These are phyloP conservation scores for Ormia ochracea DNA, from an alignment of 2,888 invertebrate genomes.

Conservation along the genomic window DNA sequence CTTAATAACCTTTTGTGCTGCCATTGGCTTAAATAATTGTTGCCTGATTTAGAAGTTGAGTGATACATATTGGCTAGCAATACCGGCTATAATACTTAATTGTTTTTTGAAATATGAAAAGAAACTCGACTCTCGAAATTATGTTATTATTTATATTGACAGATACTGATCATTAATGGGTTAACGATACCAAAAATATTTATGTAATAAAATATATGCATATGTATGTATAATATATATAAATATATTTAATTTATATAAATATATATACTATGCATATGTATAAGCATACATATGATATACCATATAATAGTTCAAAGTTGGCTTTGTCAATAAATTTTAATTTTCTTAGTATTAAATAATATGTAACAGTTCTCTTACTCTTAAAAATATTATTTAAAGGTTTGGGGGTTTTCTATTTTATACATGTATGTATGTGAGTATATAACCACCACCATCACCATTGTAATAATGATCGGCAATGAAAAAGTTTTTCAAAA, in stretches of 20 bases:
- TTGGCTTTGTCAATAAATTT: constrained; percentile 25
- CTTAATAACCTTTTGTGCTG: too few relatives aligned
- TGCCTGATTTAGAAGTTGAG: too few relatives aligned
- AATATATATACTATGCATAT: neutral
- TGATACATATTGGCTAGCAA: too few relatives aligned
- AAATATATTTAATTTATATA: neutral
- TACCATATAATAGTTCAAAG: neutral
- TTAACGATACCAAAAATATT: too few relatives aligned
- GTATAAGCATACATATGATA: neutral
- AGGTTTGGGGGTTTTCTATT: neutral
- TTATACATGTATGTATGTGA: neutral
- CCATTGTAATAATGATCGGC: neutral
- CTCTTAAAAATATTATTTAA: neutral
- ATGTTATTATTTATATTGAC: neutral
- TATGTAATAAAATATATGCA: too few relatives aligned
- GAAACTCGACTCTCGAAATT: too few relatives aligned
- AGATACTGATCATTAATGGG: constrained; percentile 33
- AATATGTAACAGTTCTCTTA: neutral
- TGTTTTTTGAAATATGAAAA: too few relatives aligned
- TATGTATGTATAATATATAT: too few relatives aligned
- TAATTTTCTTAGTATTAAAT: constrained; percentile 27
- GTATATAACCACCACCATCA: neutral
- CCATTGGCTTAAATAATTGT: too few relatives aligned
- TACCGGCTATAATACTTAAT: too few relatives aligned
- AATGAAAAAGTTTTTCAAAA: neutral